Evolutionary conservation across 2,888 invertebrate species (phyloP), one percentile per base, ranked within the genome.

Genomic region (Sericinus montela): DNA sequence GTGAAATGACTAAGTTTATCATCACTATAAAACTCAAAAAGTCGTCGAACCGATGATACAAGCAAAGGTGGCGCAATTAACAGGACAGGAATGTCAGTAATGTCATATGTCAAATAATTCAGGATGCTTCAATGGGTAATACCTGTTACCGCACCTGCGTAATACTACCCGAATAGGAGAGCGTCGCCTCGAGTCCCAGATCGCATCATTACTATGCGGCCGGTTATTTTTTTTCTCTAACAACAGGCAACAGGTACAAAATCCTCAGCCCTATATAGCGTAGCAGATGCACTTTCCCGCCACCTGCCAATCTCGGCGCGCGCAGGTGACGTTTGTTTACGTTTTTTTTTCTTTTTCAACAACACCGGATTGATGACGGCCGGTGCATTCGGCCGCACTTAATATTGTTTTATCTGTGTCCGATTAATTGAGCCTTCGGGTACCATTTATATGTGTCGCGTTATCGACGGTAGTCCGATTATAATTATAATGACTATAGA

Each of bases 281-380:
- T 36, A 45, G 80, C 84, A 85, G 81, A 80, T 83, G 82, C 69
- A 61, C 60, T 53, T 57, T 58, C 63, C 62, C 59, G 55, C 63
- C 86, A 86, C 87, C 87, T 86, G 86, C 86, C 83, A 86, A 87
- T 87, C 87, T 76, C 68, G 69, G 81, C 78, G 69, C 64, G 58
- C 63, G 62, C 65, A 85, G 85, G 84, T 87, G 86, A 71, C 59
- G 60, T 58, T 56, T 83, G 82, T 84, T 83, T 82, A 84, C 69
- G 69, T 82, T 84, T 86, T 81, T 81, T 83, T n/a, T n/a, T n/a
- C n/a, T n/a, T n/a, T n/a, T n/a, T n/a, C n/a, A n/a, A 37, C 15
- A 14, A 52, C 48, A 45, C 45, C 49, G 38, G 29, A 23, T 43
- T 42, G 15, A 45, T 35, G 14, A 40, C 13, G 19, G 23, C 29